Base-by-base conservation (phyloP, 2,113 vertebrate genomes). In the Irena cyanogastra region DNA sequence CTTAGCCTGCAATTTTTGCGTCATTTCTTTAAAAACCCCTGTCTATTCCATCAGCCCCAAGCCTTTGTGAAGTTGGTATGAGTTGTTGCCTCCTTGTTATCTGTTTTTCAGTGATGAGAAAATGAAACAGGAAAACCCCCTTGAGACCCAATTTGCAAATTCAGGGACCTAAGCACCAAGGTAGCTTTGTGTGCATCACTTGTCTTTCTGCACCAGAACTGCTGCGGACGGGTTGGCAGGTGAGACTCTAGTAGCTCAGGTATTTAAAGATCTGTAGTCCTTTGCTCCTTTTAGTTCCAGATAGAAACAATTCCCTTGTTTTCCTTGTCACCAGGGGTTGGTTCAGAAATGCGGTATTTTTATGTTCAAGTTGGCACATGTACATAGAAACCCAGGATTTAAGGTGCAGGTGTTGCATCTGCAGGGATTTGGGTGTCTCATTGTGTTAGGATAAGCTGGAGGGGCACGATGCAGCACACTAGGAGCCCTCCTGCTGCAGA, bases 41-140 rank as follows among this genome's bases (percentile, higher is more conserved):
- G 86, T 96, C 96, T 88, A 4, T 83, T 95, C 90, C 37, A 88
- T 90, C 90, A 83, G n/a, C 71, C 54, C 74, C 45, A 80, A 85
- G 76, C 72, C 65, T 68, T 7, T 37, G 84, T 71, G 88, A 90
- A 92, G 76, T 71, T 49, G 18, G 16, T 75, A 41, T 77, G 64
- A 85, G 64, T 47, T 85, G 70, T 80, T 93, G 68, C 79, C 71
- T 92, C 7, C 6, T 63, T 52, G 50, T 91, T 89, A 86, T 10
- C 80, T 6, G 0, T 86, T 90, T 95, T 89, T 86, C 44, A 27
- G 37, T 23, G 64, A 66, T 44, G 41, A 82, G 64, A 80, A 94
- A 90, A 90, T 60, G 64, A 91, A 95, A 74, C 44, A 21, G 35
- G 44, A 66, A 74, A 96, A 22, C 1, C 16, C 52, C 61, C 30